phyloP scores from a whole-genome alignment of 2,888 invertebrate species.

The Mythimna lalbum region DNA sequence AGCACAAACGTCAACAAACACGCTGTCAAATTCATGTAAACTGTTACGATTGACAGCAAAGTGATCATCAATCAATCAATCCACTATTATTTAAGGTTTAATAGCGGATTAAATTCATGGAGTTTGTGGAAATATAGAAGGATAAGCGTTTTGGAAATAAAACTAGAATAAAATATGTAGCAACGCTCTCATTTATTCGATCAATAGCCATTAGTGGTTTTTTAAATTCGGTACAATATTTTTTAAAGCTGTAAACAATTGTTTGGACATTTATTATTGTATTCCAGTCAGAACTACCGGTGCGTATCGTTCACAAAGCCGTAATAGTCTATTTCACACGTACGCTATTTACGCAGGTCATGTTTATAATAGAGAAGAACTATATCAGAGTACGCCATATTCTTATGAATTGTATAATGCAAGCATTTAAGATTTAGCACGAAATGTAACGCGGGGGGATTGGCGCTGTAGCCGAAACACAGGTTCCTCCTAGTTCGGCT shows the following conservation, averaged over 20 bases:
- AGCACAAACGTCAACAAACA: not conserved
- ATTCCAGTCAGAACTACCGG: constrained; percentile 36
- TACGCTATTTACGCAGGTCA: not conserved
- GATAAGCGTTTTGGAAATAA: constrained; percentile 12
- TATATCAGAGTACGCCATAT: too few species aligned
- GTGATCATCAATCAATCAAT: not conserved
- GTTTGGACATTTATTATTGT: constrained; percentile 25
- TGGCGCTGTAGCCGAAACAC: too few species aligned
- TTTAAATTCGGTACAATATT: constrained; percentile 42
- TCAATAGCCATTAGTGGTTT: constrained; percentile 40
- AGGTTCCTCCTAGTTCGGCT: too few species aligned
- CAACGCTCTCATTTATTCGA: constrained; percentile 59
- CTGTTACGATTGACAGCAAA: not conserved
- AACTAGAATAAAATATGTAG: constrained; percentile 29
- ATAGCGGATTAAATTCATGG: not conserved
- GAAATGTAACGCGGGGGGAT: too few species aligned
- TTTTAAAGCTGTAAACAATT: constrained; percentile 25
- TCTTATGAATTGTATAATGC: too few species aligned
- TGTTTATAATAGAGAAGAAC: too few species aligned
- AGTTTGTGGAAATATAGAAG: not conserved
- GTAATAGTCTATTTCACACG: constrained; percentile 54
- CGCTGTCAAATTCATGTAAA: not conserved
- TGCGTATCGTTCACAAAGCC: constrained; percentile 40
- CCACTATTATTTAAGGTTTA: too few species aligned
- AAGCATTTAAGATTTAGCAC: too few species aligned